Conservation (phyloP, 2,797 vertebrate species). For the Coccyzus lansbergi region DNA sequence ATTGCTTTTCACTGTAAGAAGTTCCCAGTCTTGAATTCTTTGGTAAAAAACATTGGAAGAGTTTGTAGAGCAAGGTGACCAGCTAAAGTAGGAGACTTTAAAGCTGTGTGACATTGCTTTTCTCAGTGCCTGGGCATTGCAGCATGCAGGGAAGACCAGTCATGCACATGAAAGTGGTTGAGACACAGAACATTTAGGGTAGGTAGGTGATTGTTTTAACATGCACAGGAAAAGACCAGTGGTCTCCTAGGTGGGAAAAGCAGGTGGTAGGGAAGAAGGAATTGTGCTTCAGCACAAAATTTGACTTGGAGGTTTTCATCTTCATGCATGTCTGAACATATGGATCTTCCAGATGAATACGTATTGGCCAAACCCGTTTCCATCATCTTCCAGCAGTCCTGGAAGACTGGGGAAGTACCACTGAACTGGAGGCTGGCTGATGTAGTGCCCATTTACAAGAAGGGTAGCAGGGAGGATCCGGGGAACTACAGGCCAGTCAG, state of each 20-base stretch:
- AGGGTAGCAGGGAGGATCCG: no score
- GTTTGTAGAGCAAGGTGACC: not conserved
- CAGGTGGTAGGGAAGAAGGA: not conserved
- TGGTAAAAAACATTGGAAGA: not conserved
- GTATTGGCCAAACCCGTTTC: no score
- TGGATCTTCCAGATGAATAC: not conserved
- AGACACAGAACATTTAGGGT: not conserved
- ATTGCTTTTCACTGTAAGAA: not conserved
- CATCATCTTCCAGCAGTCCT: no score
- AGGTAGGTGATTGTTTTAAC: not conserved
- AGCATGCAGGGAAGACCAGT: accelerated
- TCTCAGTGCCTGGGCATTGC: not conserved
- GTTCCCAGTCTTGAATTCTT: not conserved
- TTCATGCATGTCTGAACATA: not conserved
- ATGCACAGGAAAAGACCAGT: not conserved
- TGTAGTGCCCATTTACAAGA: no score
- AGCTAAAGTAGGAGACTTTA: not conserved
- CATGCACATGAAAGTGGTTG: not conserved
- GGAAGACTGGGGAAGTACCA: no score
- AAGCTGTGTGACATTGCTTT: not conserved
- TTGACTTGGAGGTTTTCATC: not conserved
- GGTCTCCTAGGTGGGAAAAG: not conserved
- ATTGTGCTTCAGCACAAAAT: not conserved
- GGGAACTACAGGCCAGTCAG: no score
- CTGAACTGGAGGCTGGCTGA: no score